A percentile compares a stretch with the other conserved stretches of the same genome.
Conservation (phyloP, 2,113 vertebrate genomes). For the Brachyhypopomus occidentalis region DNA sequence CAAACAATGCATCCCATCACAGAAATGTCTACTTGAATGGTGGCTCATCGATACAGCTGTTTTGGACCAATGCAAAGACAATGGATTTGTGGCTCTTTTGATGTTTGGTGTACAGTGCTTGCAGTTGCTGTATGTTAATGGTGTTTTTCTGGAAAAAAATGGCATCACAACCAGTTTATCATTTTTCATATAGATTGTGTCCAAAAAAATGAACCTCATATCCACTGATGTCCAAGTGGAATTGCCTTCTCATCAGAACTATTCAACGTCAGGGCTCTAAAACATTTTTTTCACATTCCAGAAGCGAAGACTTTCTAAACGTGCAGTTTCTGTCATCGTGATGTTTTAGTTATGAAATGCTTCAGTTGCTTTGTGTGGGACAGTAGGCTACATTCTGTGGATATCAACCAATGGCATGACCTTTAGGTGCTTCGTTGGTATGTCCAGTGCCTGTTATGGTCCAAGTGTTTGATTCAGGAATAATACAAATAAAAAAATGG, state of each 20-base stretch:
- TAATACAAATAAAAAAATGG: constrained; percentile 48
- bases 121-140: constrained; percentile 12
- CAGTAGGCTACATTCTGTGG: constrained; percentile 36
- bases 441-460: constrained; percentile 55
- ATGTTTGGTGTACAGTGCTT: constrained; percentile 20
- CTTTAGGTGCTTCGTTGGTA: constrained; percentile 47
- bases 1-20: too few relatives aligned
- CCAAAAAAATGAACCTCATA: background rate
- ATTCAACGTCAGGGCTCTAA: background rate
- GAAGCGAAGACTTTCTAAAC: constrained; percentile 25
- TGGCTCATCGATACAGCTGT: background rate
- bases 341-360: constrained; percentile 26
- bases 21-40: too few relatives aligned
- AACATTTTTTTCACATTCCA: constrained; percentile 10
- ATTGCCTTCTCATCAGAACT: background rate
- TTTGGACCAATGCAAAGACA: background rate
- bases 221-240: background rate
- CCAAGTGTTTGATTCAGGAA: constrained; percentile 51
- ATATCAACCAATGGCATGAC: constrained; percentile 44
- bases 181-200: background rate
- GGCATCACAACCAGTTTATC: background rate
- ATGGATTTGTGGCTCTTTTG: background rate
- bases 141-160: background rate
- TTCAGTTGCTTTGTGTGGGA: constrained; percentile 43
- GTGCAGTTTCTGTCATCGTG: constrained; percentile 43